Evolutionary conservation across 2,888 invertebrate species (phyloP), one percentile per base, ranked within the genome.

Genomic region (Gisinianus flammeolus): DNA sequence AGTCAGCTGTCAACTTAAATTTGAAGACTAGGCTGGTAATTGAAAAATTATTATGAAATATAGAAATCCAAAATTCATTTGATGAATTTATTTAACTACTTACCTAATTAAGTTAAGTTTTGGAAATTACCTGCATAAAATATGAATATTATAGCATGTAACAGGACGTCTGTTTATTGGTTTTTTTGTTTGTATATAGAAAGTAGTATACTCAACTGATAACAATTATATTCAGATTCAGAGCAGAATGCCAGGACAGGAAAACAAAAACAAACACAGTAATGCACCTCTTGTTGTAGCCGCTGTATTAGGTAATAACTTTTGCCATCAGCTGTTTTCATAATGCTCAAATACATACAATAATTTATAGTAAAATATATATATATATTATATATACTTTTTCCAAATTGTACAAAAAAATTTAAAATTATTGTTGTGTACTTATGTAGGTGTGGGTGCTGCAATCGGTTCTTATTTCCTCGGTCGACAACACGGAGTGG

Each of bases 391-490:
- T n/a, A n/a, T n/a, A n/a, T n/a, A n/a, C n/a, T n/a, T n/a, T n/a
- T n/a, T n/a, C n/a, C n/a, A n/a, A n/a, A n/a, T n/a, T n/a, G n/a
- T n/a, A n/a, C n/a, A n/a, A n/a, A n/a, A n/a, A n/a, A n/a, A n/a
- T n/a, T n/a, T n/a, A n/a, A n/a, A n/a, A n/a, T n/a, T n/a, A n/a
- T n/a, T n/a, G n/a, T n/a, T n/a, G n/a, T n/a, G n/a, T n/a, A n/a
- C n/a, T n/a, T n/a, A n/a, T 4, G 44, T 44, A 1, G 44, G 44
- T 4, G 44, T 19, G 2, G 2, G 12, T 4, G 83, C 81, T 52
- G 81, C 80, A 30, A 81, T 80, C 10, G 83, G 80, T 22, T 81
- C 81, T 24, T 78, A 75, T 31, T 75, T 78, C 22, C 54, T 72
- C 16, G 78, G 78, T 4, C 54, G 64, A 24, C 22, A 56, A 31